phyloP scores from a whole-genome alignment of 2,888 invertebrate genomes.

The Drosophila glabriapex region DNA sequence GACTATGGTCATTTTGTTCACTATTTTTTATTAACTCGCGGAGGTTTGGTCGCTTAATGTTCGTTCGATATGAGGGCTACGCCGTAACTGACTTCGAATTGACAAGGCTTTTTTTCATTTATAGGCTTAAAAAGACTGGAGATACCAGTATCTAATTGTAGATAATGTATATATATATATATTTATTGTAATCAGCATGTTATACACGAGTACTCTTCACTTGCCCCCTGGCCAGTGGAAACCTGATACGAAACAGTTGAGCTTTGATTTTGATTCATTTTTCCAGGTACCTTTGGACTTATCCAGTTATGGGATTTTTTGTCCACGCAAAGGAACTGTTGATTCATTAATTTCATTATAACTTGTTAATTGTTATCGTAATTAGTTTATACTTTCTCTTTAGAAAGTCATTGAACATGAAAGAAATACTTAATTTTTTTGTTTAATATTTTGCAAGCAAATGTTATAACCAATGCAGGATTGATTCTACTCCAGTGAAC shows the following conservation, averaged over 20 bases:
- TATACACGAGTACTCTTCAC: conserved; percentile 7
- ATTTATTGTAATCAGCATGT: conserved; percentile 37
- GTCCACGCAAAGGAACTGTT: background rate
- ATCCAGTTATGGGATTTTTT: background rate
- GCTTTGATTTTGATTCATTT: conserved; percentile 17
- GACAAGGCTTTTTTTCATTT: conserved; percentile 14
- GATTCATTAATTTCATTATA: background rate
- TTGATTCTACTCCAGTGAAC: background rate
- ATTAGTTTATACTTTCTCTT: background rate
- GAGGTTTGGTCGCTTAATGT: background rate
- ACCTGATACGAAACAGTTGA: background rate
- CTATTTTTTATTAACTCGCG: background rate
- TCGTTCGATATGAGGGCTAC: conserved; percentile 28
- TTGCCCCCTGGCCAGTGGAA: conserved; percentile 3
- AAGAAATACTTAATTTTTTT: background rate
- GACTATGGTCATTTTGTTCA: conserved; percentile 26
- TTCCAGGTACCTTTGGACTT: background rate
- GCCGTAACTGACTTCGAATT: conserved; percentile 30
- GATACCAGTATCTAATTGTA: conserved; percentile 46
- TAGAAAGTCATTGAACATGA: too few species aligned
- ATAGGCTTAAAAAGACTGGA: conserved; percentile 21
- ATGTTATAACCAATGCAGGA: background rate
- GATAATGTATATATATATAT: conserved; percentile 29
- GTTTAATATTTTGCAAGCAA: background rate
- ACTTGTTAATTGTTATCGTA: background rate